Evolutionary conservation across 1,140 invertebrate genomes (phyloP).

Genomic region (Andricus grossulariae): DNA sequence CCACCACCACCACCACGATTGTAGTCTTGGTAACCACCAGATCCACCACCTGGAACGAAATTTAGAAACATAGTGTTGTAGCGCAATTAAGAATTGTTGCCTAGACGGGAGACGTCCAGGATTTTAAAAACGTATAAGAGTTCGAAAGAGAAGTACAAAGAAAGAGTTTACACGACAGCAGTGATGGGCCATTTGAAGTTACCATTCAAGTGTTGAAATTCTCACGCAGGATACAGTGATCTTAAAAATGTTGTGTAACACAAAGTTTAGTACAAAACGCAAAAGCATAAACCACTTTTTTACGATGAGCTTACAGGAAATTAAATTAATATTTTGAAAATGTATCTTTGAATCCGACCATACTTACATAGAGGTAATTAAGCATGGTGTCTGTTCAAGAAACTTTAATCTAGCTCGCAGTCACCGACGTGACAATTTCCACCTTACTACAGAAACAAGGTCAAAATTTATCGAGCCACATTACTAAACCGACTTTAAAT

Average conservation of each 20-base stretch:
- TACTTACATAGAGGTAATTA: conserved; percentile 3
- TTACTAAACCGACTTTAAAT: neutral
- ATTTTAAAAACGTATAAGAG: neutral
- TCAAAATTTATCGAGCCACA: conserved; percentile 8
- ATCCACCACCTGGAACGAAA: conserved; percentile 66
- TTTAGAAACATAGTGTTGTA: conserved; percentile 37
- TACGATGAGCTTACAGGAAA: too few relatives aligned
- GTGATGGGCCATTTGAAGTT: too few relatives aligned
- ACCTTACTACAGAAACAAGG: neutral
- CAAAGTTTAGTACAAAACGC: too few relatives aligned
- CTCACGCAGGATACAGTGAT: too few relatives aligned
- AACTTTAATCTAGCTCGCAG: conserved; percentile 1
- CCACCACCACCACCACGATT: conserved; percentile 67
- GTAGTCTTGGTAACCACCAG: conserved; percentile 71
- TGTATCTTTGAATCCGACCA: conserved; percentile 41
- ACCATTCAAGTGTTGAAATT: too few relatives aligned
- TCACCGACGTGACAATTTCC: neutral
- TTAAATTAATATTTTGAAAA: neutral
- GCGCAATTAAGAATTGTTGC: conserved; percentile 34
- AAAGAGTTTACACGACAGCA: too few relatives aligned
- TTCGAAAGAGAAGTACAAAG: too few relatives aligned
- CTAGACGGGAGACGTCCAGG: neutral
- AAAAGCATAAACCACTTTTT: too few relatives aligned
- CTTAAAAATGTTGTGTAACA: too few relatives aligned
- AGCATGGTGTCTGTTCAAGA: conserved; percentile 35